Base-by-base conservation (phyloP, 2,113 vertebrate genomes). In the Semicossyphus pulcher region DNA sequence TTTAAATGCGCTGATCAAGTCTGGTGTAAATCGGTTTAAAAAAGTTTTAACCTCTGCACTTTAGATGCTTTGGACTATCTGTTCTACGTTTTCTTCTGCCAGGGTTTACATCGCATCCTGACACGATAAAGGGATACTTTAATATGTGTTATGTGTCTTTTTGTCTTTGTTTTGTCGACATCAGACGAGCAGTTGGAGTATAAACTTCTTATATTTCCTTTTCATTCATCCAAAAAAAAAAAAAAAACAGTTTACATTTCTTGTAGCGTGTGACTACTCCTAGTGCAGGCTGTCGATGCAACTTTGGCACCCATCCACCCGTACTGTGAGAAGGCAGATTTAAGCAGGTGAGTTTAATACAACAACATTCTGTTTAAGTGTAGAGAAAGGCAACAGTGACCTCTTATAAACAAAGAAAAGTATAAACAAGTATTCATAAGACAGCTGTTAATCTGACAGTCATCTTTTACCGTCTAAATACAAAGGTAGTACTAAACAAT, bases 121-220 rank as follows among this genome's bases (percentile, higher is more conserved):
- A 70, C 61, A 20, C 6, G 34, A 80, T 70, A 89, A 88, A 88
- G 78, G 81, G 87, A 86, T 76, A 70, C 32, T 60, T 83, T 76
- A 42, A 53, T 78, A 70, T 81, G 83, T 83, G 51, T 49, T 29
- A 60, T 20, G 20, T 61, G 45, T 81, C 42, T 68, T 67, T 48
- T 39, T 87, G 18, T 80, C 8, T 77, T 69, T 59, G 10, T 68
- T 67, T 61, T 47, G 28, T 45, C 0, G 1, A 58, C 7, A 7
- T 71, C 45, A 5, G n/a, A 51, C 29, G 32, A 28, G 56, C 59
- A 34, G 71, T 58, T 60, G 23, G 29, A 48, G 48, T 31, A 36
- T 36, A 57, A 10, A 23, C 28, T 14, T 42, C 25, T 60, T 12
- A n/a, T 18, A n/a, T 63, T 60, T 62, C 82, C 78, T 84, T 70